A percentile compares a stretch with the other conserved stretches of the same genome.
phyloP scores from a whole-genome alignment of 2,888 invertebrate genomes.

The Abrostola tripartita region DNA sequence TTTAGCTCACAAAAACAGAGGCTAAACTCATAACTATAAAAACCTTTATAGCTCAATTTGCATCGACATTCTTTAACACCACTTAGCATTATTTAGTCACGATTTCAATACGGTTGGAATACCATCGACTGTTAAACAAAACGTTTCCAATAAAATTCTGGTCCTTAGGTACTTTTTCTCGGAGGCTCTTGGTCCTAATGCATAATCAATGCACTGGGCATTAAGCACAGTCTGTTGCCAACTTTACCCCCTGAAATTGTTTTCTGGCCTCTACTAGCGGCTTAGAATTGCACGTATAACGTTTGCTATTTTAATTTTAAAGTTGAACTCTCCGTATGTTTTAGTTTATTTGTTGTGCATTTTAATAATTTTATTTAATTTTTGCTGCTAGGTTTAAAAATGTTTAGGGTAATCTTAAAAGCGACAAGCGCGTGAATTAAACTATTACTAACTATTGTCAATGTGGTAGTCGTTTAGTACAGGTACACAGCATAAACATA shows the following conservation, averaged over 20 bases:
- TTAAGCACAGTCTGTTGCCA: slow-evolving; percentile 52
- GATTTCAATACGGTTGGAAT: slow-evolving; percentile 13
- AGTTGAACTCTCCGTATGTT: neutral
- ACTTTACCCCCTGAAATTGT: slow-evolving; percentile 42
- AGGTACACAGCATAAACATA: no score
- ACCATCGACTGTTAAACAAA: slow-evolving; percentile 15
- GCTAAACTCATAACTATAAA: slow-evolving; percentile 36
- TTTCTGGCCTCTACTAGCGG: slow-evolving; percentile 31
- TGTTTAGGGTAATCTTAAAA: no score
- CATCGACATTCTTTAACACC: slow-evolving; percentile 12
- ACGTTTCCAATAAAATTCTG: slow-evolving; percentile 38
- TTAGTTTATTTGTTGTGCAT: neutral
- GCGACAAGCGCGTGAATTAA: no score
- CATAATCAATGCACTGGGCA: slow-evolving; percentile 59
- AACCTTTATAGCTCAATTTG: slow-evolving; percentile 47
- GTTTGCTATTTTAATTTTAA: neutral
- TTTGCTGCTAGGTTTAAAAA: no score
- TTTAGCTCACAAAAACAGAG: slow-evolving; percentile 28
- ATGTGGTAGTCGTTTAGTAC: no score
- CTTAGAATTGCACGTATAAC: slow-evolving; percentile 5
- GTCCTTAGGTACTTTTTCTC: slow-evolving; percentile 22
- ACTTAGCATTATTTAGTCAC: slow-evolving; percentile 19
- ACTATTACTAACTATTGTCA: no score
- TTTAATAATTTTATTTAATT: neutral
- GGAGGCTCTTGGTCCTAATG: slow-evolving; percentile 43